phyloP scores from a whole-genome alignment of 2,888 invertebrate species.

The Parasteatoda lunata region DNA sequence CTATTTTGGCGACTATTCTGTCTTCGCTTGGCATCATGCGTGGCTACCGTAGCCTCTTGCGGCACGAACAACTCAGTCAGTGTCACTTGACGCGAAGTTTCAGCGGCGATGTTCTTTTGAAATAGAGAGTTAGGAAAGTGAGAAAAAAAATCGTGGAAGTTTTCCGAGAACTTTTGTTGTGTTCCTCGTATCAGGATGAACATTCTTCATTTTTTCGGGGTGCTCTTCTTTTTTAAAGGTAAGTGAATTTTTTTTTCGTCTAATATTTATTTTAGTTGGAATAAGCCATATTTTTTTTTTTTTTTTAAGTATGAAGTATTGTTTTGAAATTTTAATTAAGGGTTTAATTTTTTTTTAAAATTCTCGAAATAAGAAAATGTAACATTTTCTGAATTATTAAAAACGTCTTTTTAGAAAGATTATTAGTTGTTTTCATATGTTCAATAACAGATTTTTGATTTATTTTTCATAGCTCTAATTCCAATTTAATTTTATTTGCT shows the following conservation, averaged over 20 bases:
- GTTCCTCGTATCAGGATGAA: constrained; percentile 24
- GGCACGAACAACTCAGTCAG: constrained; percentile 25
- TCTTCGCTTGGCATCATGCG: constrained; percentile 16
- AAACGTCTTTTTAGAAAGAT: background rate
- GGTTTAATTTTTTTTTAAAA: constrained; percentile 11
- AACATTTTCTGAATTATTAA: background rate
- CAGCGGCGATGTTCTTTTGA: constrained; percentile 27
- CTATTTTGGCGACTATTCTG: background rate
- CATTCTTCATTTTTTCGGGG: constrained; percentile 9
- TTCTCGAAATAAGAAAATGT: background rate
- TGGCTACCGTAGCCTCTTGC: constrained; percentile 20
- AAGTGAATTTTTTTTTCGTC: background rate
- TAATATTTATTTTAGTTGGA: background rate
- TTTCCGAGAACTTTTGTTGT: constrained; percentile 17
- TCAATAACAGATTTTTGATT: no score
- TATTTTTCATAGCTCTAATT: no score
- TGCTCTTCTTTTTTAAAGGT: constrained; percentile 35
- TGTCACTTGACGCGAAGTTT: constrained; percentile 48
- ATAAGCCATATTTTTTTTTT: background rate
- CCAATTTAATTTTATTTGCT: no score
- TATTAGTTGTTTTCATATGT: no score
- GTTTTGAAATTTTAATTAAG: background rate
- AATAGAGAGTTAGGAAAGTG: background rate
- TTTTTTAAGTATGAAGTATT: no score
- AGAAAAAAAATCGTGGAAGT: background rate